Evolutionary conservation across 2,113 vertebrate genomes (phyloP).

Genomic region (Cephalopholis sonnerati): DNA sequence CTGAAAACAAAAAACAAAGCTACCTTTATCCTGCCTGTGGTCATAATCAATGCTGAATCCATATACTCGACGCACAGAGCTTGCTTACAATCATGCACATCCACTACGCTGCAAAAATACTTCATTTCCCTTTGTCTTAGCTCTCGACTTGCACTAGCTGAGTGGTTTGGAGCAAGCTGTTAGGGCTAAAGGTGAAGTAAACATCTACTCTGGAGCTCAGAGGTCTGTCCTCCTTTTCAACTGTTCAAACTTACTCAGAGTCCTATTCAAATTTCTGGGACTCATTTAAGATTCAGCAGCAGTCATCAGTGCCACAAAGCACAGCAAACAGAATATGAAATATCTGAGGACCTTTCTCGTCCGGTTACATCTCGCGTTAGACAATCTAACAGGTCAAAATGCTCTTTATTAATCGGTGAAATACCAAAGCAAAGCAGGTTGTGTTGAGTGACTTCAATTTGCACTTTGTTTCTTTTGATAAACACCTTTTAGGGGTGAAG

Average conservation of each 20-base stretch:
- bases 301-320: background rate
- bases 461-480: background rate
- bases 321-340: background rate
- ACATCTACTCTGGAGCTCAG: constrained; percentile 12
- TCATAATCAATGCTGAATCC: background rate
- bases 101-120: background rate
- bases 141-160: background rate
- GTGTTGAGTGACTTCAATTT: background rate
- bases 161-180: constrained; percentile 24
- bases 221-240: constrained; percentile 16
- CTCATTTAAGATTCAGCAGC: background rate
- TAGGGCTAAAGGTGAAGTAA: constrained; percentile 36
- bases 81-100: background rate
- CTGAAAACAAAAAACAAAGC: background rate
- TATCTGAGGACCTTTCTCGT: background rate
- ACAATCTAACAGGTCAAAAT: background rate
- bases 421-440: background rate
- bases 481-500: background rate
- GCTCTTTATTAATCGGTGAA: background rate
- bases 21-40: background rate
- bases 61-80: background rate
- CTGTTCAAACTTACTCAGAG: background rate
- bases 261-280: background rate
- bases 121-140: background rate
- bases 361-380: too few species aligned